These are phyloP conservation scores for Sinotaia quadrata DNA, from an alignment of 2,888 invertebrate genomes.

Conservation along the genomic window DNA sequence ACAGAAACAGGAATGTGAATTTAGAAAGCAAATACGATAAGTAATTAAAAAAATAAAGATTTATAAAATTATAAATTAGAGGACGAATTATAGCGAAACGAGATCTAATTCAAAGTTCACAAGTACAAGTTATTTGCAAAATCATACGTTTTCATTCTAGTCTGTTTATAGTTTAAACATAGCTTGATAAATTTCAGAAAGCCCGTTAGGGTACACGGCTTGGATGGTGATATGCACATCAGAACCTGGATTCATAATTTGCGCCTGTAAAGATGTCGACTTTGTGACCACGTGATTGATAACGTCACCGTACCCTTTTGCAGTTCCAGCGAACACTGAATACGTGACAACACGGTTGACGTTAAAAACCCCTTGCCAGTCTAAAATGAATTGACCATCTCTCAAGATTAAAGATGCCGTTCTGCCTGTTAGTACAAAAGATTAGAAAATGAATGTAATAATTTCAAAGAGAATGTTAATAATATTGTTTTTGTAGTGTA, in stretches of 20 bases:
- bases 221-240: neutral
- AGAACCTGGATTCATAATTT: neutral
- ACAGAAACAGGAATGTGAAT: too few relatives aligned
- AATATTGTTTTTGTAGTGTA: too few relatives aligned
- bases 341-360: slow-evolving; percentile 16
- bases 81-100: too few relatives aligned
- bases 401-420: neutral
- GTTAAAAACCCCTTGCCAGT: slow-evolving; percentile 8
- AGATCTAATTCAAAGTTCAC: too few relatives aligned
- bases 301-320: slow-evolving; percentile 9
- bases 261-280: neutral
- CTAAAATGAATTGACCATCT: neutral
- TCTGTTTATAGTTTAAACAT: too few relatives aligned
- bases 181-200: neutral
- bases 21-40: too few relatives aligned
- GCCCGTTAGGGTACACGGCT: slow-evolving; percentile 1
- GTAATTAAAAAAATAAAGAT: too few relatives aligned
- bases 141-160: too few relatives aligned
- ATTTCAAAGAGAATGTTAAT: too few relatives aligned
- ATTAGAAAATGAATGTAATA: too few relatives aligned
- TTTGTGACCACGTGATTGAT: slow-evolving; percentile 18
- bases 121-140: too few relatives aligned
- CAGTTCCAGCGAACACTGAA: slow-evolving; percentile 10
- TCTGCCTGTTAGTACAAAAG: neutral
- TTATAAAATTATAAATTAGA: too few relatives aligned